Evolutionary conservation across 2,888 invertebrate genomes (phyloP).

Genomic region (Thalpophila matura): DNA sequence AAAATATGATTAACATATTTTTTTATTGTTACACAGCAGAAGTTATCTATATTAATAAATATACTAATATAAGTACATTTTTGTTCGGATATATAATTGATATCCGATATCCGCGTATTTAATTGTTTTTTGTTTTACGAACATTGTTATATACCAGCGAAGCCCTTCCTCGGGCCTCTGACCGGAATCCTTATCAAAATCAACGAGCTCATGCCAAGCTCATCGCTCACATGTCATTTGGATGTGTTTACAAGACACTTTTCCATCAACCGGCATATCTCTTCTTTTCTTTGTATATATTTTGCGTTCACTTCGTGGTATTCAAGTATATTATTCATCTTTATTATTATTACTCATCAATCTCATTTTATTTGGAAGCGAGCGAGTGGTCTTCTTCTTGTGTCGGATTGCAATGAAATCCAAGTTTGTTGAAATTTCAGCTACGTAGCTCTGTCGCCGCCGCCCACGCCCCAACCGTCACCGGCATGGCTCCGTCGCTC

Average conservation of each 20-base stretch:
- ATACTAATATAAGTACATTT: conserved; percentile 31
- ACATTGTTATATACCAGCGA: conserved; percentile 34
- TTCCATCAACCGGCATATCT: conserved; percentile 68
- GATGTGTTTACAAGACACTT: conserved; percentile 67
- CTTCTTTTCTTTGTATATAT: conserved; percentile 55
- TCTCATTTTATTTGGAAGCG: conserved; percentile 45
- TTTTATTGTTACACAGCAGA: conserved; percentile 55
- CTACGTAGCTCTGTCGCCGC: conserved; percentile 73
- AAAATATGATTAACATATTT: conserved; percentile 60
- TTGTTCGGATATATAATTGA: conserved; percentile 31
- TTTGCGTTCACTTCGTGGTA: conserved; percentile 47
- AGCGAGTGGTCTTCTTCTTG: conserved; percentile 64
- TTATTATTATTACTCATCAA: too few relatives aligned
- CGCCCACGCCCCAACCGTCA: conserved; percentile 70
- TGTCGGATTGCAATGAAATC: conserved; percentile 63
- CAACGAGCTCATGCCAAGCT: conserved; percentile 62
- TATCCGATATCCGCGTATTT: conserved; percentile 21
- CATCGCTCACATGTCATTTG: conserved; percentile 71
- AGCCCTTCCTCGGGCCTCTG: conserved; percentile 61
- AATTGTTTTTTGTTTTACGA: conserved; percentile 32
- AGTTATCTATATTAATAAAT: conserved; percentile 12
- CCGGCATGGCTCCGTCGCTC: conserved; percentile 77
- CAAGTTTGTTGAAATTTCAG: conserved; percentile 76
- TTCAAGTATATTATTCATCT: conserved; percentile 43
- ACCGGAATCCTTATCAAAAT: conserved; percentile 68